phyloP scores from a whole-genome alignment of 2,888 invertebrate genomes.

The Drosophila prostipennis region DNA sequence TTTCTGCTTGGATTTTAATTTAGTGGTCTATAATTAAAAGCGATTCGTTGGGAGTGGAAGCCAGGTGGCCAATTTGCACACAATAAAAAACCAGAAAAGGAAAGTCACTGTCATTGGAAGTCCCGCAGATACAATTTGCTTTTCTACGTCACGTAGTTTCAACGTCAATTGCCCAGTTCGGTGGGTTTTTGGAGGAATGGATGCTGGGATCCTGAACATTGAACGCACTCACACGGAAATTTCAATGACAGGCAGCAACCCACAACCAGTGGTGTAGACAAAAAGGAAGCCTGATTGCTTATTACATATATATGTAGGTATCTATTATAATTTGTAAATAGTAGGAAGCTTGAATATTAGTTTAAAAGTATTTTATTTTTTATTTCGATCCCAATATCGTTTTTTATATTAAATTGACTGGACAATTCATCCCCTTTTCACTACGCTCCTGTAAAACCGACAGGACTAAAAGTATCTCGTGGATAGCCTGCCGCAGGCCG shows the following conservation, averaged over 20 bases:
- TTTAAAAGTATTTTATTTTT: neutral
- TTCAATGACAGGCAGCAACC: slow-evolving; percentile 63
- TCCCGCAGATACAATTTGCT: slow-evolving; percentile 49
- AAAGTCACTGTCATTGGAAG: slow-evolving; percentile 45
- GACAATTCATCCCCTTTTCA: neutral
- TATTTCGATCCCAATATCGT: neutral
- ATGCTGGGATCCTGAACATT: slow-evolving; percentile 43
- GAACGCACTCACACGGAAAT: slow-evolving; percentile 82
- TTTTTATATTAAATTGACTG: neutral
- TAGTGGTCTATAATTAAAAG: slow-evolving; percentile 71
- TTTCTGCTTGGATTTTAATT: slow-evolving; percentile 53
- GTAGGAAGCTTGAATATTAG: no score
- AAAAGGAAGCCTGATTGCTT: neutral
- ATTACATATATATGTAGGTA: neutral
- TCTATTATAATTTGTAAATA: no score
- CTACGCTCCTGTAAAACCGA: slow-evolving; percentile 23
- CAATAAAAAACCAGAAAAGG: slow-evolving; percentile 52
- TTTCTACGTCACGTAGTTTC: slow-evolving; percentile 73
- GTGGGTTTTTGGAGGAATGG: slow-evolving; percentile 25
- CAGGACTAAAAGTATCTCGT: slow-evolving; percentile 58
- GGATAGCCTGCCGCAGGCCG: slow-evolving; percentile 46
- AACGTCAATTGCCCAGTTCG: slow-evolving; percentile 77
- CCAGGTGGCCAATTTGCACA: slow-evolving; percentile 58
- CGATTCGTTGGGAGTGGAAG: slow-evolving; percentile 5
- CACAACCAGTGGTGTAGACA: slow-evolving; percentile 39